Conservation (phyloP, 2,797 vertebrate species). For the Stomatorhinus walkeri region DNA sequence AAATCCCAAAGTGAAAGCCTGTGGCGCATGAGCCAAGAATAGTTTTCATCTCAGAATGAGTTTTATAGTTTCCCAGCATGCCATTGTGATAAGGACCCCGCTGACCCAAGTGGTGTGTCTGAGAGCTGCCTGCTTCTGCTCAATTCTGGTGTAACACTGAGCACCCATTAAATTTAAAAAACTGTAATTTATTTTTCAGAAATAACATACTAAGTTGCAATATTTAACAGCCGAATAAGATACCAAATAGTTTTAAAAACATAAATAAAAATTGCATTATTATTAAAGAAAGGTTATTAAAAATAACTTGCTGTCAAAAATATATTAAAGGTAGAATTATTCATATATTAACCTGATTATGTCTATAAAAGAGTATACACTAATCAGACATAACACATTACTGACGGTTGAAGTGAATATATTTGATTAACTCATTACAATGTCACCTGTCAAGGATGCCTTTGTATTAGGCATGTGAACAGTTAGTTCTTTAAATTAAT, state of each 20-base stretch:
- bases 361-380: not conserved
- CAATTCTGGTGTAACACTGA: not conserved
- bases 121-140: not conserved
- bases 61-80: not conserved
- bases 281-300: not conserved
- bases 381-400: not conserved
- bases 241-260: not conserved
- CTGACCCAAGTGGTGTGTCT: not conserved
- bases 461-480: not conserved
- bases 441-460: not conserved
- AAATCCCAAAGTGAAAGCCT: not conserved
- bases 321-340: not conserved
- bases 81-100: not conserved
- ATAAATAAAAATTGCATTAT: not conserved
- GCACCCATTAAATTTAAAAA: not conserved
- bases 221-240: not conserved
- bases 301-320: not conserved
- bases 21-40: not conserved
- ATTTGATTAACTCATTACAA: not conserved
- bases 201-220: not conserved
- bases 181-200: not conserved
- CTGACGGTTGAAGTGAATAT: not conserved
- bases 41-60: constrained; percentile 1
- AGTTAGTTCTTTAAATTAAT: not conserved
- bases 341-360: not conserved